Percentiles rank a stretch among this genome's conserved stretches.
Evolutionary conservation across 2,113 vertebrate species (phyloP).

Genomic region (Osmerus mordax): DNA sequence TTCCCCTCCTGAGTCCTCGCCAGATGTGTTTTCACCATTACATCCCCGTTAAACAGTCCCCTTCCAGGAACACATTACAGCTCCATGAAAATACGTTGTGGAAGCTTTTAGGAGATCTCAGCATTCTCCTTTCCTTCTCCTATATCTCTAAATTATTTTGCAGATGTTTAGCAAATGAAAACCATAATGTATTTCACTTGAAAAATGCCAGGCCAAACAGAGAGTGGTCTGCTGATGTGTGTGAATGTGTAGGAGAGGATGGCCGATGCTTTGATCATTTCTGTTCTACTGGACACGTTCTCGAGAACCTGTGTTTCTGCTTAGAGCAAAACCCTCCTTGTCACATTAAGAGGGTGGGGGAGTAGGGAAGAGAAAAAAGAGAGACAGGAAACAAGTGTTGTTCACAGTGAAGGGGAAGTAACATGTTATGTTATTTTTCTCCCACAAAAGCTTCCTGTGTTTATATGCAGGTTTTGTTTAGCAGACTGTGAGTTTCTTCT

Average conservation of each 20-base stretch:
- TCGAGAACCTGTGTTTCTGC: background rate
- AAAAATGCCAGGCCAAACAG: background rate
- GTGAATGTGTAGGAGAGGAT: background rate
- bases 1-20: slow-evolving; percentile 10
- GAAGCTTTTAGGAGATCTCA: too few species aligned
- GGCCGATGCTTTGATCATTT: background rate
- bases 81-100: too few species aligned
- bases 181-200: background rate
- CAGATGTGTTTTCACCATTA: slow-evolving; percentile 18
- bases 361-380: background rate
- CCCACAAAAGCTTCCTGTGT: too few species aligned
- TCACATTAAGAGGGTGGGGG: slow-evolving; percentile 5
- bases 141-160: too few species aligned
- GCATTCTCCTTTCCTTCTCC: too few species aligned
- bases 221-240: slow-evolving; percentile 18
- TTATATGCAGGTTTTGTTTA: too few species aligned
- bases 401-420: too few species aligned
- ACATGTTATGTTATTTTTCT: too few species aligned
- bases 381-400: background rate
- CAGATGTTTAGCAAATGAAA: background rate
- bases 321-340: background rate
- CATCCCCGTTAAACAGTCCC: background rate
- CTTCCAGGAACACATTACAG: too few species aligned
- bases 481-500: too few species aligned
- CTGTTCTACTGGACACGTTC: background rate